These are phyloP conservation scores for Sphenodon punctatus DNA, from an alignment of 2,797 vertebrate genomes.

Conservation along the genomic window DNA sequence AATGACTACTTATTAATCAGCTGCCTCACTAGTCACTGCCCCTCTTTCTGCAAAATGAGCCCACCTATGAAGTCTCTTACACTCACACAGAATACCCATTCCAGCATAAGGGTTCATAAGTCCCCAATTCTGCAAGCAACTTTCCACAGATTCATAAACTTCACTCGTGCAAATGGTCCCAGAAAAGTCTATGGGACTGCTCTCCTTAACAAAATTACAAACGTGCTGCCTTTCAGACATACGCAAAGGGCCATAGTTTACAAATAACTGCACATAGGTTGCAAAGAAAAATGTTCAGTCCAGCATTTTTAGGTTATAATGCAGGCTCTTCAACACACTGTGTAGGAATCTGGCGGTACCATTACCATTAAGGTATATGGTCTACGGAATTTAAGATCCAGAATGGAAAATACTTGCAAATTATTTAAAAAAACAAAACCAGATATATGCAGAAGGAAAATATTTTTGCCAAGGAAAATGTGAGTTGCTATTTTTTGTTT, in stretches of 20 bases:
- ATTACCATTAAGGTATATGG: not conserved
- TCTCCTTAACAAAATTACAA: too few species aligned
- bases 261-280: not conserved
- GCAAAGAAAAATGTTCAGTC: too few species aligned
- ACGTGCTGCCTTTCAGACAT: too few species aligned
- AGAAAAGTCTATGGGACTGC: not conserved
- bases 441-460: too few species aligned
- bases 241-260: too few species aligned
- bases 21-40: not conserved
- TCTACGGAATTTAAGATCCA: too few species aligned
- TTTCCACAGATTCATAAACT: not conserved
- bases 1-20: not conserved
- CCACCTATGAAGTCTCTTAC: not conserved
- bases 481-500: too few species aligned
- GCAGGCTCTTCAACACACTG: not conserved
- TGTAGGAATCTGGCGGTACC: not conserved
- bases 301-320: not conserved
- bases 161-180: not conserved
- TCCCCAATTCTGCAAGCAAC: not conserved
- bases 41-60: not conserved
- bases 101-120: not conserved
- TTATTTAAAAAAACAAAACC: too few species aligned
- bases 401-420: too few species aligned
- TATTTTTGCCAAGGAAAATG: too few species aligned
- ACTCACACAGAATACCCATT: not conserved